phyloP scores from a whole-genome alignment of 1,140 invertebrate species.

The Conus ventricosus region DNA sequence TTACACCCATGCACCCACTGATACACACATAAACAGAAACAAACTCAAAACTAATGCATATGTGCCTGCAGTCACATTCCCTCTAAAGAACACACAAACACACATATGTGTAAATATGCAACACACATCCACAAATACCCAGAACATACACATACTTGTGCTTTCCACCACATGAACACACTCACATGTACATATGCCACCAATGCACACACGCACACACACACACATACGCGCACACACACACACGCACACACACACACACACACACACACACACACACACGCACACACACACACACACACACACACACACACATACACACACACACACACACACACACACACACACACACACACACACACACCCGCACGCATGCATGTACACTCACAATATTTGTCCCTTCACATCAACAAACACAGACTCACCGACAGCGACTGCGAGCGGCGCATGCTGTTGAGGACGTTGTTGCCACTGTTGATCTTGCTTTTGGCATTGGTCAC shows the following conservation, averaged over 20 bases:
- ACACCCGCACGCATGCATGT: background rate
- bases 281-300: background rate
- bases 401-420: background rate
- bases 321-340: background rate
- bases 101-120: too few relatives aligned
- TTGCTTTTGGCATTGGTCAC: constrained; percentile 60
- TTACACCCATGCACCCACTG: too few relatives aligned
- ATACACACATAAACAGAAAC: too few relatives aligned
- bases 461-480: constrained; percentile 66
- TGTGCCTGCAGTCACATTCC: too few relatives aligned
- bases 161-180: background rate
- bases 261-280: background rate
- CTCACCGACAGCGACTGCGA: constrained; percentile 60
- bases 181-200: background rate
- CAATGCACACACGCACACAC: background rate
- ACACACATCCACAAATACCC: too few relatives aligned
- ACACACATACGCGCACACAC: background rate
- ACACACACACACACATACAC: background rate
- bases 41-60: too few relatives aligned
- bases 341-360: background rate
- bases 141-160: too few relatives aligned
- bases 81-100: too few relatives aligned
- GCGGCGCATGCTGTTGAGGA: constrained; percentile 51
- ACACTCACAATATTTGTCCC: background rate
- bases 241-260: background rate